phyloP scores from a whole-genome alignment of 2,888 invertebrate genomes.

The Clostera curtula region DNA sequence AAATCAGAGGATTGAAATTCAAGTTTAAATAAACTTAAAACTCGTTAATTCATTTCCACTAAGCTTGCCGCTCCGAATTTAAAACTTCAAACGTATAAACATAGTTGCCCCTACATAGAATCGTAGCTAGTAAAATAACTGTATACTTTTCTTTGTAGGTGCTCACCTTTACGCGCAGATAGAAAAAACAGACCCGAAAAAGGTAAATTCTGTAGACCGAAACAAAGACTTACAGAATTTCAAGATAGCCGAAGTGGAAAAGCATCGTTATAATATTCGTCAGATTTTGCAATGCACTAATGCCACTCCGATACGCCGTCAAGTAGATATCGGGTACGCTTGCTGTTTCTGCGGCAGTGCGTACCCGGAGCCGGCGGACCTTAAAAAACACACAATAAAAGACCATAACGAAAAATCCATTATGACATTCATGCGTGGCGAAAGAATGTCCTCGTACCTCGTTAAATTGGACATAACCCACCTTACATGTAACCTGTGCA shows the following conservation, averaged over 20 bases:
- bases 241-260: constrained; percentile 15
- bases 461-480: constrained; percentile 25
- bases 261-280: constrained; percentile 21
- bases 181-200: constrained; percentile 11
- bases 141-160: constrained; percentile 31
- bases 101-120: too few species aligned
- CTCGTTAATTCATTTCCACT: too few species aligned
- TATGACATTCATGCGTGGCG: constrained; percentile 21
- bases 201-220: not conserved
- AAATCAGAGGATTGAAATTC: too few species aligned
- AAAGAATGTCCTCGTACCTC: constrained; percentile 23
- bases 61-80: too few species aligned
- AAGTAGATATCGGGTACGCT: constrained; percentile 26
- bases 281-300: constrained; percentile 29
- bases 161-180: constrained; percentile 21
- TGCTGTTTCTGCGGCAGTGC: constrained; percentile 33
- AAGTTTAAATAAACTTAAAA: too few species aligned
- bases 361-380: constrained; percentile 24
- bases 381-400: constrained; percentile 30
- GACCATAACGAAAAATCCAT: constrained; percentile 24
- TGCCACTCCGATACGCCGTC: constrained; percentile 27
- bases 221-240: not conserved
- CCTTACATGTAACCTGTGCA: constrained; percentile 18
- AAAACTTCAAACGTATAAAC: too few species aligned
- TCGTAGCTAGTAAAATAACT: constrained; percentile 13